These are phyloP conservation scores for Lota lota DNA, from an alignment of 2,113 vertebrate species.

Conservation along the genomic window DNA sequence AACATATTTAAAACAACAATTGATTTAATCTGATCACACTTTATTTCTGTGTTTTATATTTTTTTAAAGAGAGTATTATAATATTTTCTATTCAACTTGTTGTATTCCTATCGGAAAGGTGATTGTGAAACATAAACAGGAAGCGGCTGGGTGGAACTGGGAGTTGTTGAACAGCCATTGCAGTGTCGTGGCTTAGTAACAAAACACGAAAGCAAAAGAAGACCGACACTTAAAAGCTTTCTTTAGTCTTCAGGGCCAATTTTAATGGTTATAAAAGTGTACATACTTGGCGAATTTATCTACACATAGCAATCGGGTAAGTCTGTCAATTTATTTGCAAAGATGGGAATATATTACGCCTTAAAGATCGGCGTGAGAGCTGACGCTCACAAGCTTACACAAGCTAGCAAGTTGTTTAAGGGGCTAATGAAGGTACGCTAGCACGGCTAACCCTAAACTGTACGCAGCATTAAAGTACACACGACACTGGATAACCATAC, in stretches of 20 bases:
- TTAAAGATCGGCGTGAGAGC: constrained; percentile 37
- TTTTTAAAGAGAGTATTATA: background rate
- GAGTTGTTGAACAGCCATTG: constrained; percentile 73
- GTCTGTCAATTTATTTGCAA: constrained; percentile 10
- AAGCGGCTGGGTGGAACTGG: constrained; percentile 60
- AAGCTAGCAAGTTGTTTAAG: constrained; percentile 10
- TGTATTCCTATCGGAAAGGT: constrained; percentile 53
- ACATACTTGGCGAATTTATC: constrained; percentile 27
- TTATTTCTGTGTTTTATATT: background rate
- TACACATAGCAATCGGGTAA: constrained; percentile 57
- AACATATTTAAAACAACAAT: background rate
- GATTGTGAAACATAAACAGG: constrained; percentile 65
- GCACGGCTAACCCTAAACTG: too few species aligned
- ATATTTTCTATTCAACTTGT: background rate
- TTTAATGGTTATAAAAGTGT: constrained; percentile 49
- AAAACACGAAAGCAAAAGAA: constrained; percentile 64
- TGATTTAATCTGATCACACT: background rate
- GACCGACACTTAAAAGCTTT: constrained; percentile 41
- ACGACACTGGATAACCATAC: too few species aligned
- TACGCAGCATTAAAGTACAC: too few species aligned
- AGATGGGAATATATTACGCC: background rate
- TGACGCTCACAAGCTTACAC: constrained; percentile 13
- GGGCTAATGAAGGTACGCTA: background rate
- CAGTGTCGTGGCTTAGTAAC: constrained; percentile 79
- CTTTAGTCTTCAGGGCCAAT: constrained; percentile 15